phyloP scores from a whole-genome alignment of 1,140 invertebrate genomes.

The Bombus pascuorum region DNA sequence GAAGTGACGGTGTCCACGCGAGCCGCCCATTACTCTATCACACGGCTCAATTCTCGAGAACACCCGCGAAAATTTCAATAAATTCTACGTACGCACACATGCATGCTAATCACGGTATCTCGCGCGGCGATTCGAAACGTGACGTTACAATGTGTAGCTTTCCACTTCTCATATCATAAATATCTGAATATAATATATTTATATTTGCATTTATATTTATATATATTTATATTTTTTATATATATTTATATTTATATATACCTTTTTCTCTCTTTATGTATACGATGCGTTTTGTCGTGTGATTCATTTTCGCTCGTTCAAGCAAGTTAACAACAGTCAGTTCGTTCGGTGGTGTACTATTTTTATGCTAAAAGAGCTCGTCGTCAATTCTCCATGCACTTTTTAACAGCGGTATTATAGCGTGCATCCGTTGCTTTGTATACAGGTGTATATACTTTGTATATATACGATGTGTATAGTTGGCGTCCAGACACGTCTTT shows the following conservation, averaged over 20 bases:
- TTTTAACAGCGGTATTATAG: neutral
- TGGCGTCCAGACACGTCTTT: slow-evolving; percentile 33
- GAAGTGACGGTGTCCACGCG: slow-evolving; percentile 1
- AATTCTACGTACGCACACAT: too few relatives aligned
- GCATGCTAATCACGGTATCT: slow-evolving; percentile 1
- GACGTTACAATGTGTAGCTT: slow-evolving; percentile 15
- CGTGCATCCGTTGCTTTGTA: neutral
- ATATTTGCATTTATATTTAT: slow-evolving; percentile 45
- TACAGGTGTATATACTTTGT: neutral
- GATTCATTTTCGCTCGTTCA: slow-evolving; percentile 2
- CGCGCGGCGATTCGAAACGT: neutral
- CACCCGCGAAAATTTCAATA: neutral
- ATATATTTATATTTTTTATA: slow-evolving; percentile 32
- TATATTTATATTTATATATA: slow-evolving; percentile 21
- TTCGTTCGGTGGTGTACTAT: slow-evolving; percentile 25
- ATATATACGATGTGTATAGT: neutral
- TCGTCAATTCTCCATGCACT: neutral
- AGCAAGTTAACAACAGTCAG: slow-evolving; percentile 30
- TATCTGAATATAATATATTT: slow-evolving; percentile 64
- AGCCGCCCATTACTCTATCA: slow-evolving; percentile 7
- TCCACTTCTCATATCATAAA: slow-evolving; percentile 55
- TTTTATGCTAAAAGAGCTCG: slow-evolving; percentile 23
- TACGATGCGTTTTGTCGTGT: slow-evolving; percentile 26
- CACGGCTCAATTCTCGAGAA: slow-evolving; percentile 12
- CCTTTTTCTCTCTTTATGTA: slow-evolving; percentile 30